A percentile compares a stretch with the other conserved stretches of the same genome.
phyloP scores from a whole-genome alignment of 2,888 invertebrate genomes.

The Junonia oenone region DNA sequence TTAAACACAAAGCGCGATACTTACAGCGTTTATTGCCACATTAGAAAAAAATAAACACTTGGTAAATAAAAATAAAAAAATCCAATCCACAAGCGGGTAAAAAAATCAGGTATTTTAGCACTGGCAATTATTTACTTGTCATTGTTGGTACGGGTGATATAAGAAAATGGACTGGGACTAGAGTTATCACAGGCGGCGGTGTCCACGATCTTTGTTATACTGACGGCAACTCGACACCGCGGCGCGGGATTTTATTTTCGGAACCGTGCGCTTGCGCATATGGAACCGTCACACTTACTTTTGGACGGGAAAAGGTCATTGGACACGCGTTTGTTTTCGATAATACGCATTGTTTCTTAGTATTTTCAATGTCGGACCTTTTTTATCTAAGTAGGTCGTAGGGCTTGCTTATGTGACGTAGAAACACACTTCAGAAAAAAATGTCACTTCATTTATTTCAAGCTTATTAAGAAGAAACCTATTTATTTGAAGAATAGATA shows the following conservation, averaged over 20 bases:
- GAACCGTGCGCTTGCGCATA: constrained; percentile 51
- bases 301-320: constrained; percentile 73
- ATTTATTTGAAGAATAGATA: too few relatives aligned
- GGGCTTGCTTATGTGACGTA: too few relatives aligned
- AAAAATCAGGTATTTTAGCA: constrained; percentile 19
- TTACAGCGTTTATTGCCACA: constrained; percentile 65
- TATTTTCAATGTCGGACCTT: constrained; percentile 26
- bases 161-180: constrained; percentile 45
- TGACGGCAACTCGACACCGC: constrained; percentile 67
- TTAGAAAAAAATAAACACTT: constrained; percentile 42
- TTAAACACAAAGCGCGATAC: constrained; percentile 48
- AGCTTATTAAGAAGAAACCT: too few relatives aligned
- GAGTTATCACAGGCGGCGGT: constrained; percentile 64
- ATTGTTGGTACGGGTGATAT: constrained; percentile 43
- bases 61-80: constrained; percentile 36
- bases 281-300: constrained; percentile 63
- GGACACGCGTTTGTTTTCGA: constrained; percentile 60
- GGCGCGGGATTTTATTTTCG: constrained; percentile 63
- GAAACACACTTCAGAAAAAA: too few relatives aligned
- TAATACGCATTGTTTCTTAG: constrained; percentile 23
- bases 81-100: constrained; percentile 57
- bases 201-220: constrained; percentile 53
- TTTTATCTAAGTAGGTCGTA: constrained; percentile 15
- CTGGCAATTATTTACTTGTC: constrained; percentile 58
- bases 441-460: too few relatives aligned